phyloP scores from a whole-genome alignment of 1,140 invertebrate genomes.

The Diploscapter pachys region DNA sequence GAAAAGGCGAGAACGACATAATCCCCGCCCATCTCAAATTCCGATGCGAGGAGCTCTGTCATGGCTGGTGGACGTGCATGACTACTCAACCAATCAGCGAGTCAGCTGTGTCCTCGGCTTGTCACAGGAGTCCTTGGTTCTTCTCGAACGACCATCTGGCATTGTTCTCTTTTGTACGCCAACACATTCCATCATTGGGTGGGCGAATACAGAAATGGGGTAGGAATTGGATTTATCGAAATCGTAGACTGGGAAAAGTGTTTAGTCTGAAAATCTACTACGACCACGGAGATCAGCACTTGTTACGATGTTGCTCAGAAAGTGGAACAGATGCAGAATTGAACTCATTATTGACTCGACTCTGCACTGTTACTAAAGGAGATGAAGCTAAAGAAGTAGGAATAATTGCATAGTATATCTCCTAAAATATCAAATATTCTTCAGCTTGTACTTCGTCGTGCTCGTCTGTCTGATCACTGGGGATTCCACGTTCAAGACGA shows the following conservation, averaged over 20 bases:
- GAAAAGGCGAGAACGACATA: slow-evolving; percentile 70
- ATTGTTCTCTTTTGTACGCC: slow-evolving; percentile 83
- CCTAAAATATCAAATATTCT: slow-evolving; percentile 49
- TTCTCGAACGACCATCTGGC: slow-evolving; percentile 76
- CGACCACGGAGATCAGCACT: slow-evolving; percentile 56
- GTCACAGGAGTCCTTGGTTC: slow-evolving; percentile 78
- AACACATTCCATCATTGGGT: slow-evolving; percentile 77
- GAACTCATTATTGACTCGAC: slow-evolving; percentile 41
- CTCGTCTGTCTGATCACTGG: slow-evolving; percentile 79
- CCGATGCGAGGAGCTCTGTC: slow-evolving; percentile 71
- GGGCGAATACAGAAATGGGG: slow-evolving; percentile 64
- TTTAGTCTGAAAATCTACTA: slow-evolving; percentile 55
- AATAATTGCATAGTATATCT: slow-evolving; percentile 9
- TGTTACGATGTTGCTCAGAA: slow-evolving; percentile 48
- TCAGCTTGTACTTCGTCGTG: slow-evolving; percentile 72
- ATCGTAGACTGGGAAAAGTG: slow-evolving; percentile 4
- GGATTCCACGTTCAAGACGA: slow-evolving; percentile 94
- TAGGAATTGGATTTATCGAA: neutral
- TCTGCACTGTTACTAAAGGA: slow-evolving; percentile 52
- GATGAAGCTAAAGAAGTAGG: slow-evolving; percentile 54
- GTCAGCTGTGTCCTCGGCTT: slow-evolving; percentile 81
- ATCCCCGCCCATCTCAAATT: slow-evolving; percentile 71
- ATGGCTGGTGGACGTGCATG: slow-evolving; percentile 74
- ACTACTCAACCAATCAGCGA: slow-evolving; percentile 61
- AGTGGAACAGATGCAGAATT: slow-evolving; percentile 49